Conservation (phyloP, 2,888 invertebrate species). For the Belgica antarctica region DNA sequence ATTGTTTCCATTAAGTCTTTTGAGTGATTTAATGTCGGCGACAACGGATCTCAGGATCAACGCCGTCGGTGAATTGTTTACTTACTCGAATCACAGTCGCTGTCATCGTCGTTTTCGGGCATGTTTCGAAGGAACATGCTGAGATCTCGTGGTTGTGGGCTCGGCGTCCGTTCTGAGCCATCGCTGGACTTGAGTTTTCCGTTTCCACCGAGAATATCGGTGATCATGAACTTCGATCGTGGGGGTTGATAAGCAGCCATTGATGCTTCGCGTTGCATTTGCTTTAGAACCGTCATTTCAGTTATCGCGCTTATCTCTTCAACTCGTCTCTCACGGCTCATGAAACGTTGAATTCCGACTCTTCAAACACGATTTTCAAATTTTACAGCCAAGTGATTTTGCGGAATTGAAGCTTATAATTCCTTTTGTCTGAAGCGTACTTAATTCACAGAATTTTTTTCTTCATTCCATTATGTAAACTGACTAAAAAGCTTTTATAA, state of each 20-base stretch:
- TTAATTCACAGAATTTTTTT: slow-evolving; percentile 28
- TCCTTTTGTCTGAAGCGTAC: neutral
- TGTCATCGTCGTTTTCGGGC: slow-evolving; percentile 52
- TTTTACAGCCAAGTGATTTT: slow-evolving; percentile 33
- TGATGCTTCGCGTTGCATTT: slow-evolving; percentile 50
- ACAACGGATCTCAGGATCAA: neutral
- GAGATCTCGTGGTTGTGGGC: slow-evolving; percentile 51
- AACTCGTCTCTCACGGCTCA: slow-evolving; percentile 15
- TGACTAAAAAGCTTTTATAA: slow-evolving; percentile 41
- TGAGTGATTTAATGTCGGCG: neutral
- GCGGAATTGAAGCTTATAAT: slow-evolving; percentile 28
- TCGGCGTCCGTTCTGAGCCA: slow-evolving; percentile 54
- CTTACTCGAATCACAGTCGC: slow-evolving; percentile 49
- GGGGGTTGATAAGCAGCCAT: slow-evolving; percentile 66
- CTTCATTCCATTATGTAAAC: slow-evolving; percentile 11
- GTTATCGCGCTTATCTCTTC: slow-evolving; percentile 20
- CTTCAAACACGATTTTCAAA: slow-evolving; percentile 13
- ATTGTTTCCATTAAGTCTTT: slow-evolving; percentile 1
- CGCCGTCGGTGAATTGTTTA: slow-evolving; percentile 7
- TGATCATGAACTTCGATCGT: slow-evolving; percentile 84
- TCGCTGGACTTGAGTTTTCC: slow-evolving; percentile 51
- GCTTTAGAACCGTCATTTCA: slow-evolving; percentile 58
- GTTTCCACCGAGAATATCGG: slow-evolving; percentile 73
- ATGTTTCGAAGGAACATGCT: slow-evolving; percentile 50
- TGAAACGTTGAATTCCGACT: slow-evolving; percentile 6